Base-by-base conservation (phyloP, 1,140 invertebrate genomes). In the Drosophila albomicans region DNA sequence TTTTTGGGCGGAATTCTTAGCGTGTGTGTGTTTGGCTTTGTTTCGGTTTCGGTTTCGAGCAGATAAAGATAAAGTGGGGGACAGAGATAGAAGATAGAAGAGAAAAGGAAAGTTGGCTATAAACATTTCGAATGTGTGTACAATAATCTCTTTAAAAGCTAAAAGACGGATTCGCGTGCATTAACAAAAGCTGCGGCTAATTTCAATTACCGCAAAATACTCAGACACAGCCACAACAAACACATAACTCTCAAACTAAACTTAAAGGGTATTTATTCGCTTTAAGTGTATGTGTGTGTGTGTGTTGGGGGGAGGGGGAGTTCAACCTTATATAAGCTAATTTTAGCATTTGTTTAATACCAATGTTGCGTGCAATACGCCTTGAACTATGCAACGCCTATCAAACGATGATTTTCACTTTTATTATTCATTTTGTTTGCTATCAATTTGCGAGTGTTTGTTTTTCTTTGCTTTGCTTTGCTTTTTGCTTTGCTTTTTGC, bases 1-100 rank as follows among this genome's bases (percentile, higher is more conserved):
- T 75, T 75, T 79, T 91, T 91, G 89, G 89, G 89, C 89, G 89
- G 89, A 91, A 86, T 91, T 91, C 78, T 91, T 89, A 89, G 85
- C 85, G 84, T 82, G 85, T 88, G 75, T 88, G 38, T 73, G 15
- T 59, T 73, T 66, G 15, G 49, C 13, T 81, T 74, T 48, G 64
- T 30, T n/a, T 25, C 48, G 6, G 59, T 28, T 11, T 16, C 30
- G 3, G 48, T 52, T 20, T 57, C 25, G 56, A 43, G 56, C 56
- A 43, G 56, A 43, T 38, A 43, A 6, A n/a, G 15, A 30, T 20
- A 20, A 13, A 32, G 51, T 20, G 35, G 70, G 67, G 79, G 56
- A 73, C 35, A 79, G 64, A 61, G 65, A 63, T 41, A 54, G 28
- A 32, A 43, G 48, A 16, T 41, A 16, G n/a, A 15, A 30, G n/a